These are phyloP conservation scores for Carcharodon carcharias DNA, from an alignment of 2,797 vertebrate species.

Conservation along the genomic window DNA sequence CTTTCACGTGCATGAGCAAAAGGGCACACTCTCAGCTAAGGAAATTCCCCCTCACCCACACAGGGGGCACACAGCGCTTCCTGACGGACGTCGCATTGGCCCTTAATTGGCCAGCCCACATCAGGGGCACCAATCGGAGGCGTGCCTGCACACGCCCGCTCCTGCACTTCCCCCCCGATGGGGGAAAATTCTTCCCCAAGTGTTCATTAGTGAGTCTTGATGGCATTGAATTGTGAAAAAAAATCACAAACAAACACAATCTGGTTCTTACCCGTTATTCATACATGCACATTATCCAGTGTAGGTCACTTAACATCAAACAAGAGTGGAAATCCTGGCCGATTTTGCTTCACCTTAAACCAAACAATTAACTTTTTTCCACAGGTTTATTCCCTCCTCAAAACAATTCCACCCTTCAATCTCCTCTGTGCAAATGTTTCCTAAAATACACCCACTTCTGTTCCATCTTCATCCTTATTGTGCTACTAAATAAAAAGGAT, in stretches of 20 bases:
- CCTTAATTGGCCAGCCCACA: too few species aligned
- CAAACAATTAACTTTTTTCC: not conserved
- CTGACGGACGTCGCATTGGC: too few species aligned
- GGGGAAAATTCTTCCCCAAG: not conserved
- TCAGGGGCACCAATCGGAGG: too few species aligned
- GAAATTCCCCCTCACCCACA: too few species aligned
- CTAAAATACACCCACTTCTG: not conserved
- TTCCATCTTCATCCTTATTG: not conserved
- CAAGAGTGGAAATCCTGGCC: not conserved
- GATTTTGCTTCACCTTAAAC: not conserved
- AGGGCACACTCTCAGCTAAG: too few species aligned
- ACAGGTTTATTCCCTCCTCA: not conserved
- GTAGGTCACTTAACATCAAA: not conserved
- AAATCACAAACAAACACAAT: not conserved
- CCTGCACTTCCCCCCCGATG: too few species aligned
- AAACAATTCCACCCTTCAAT: not conserved
- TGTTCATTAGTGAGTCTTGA: too few species aligned
- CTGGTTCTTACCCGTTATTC: not conserved
- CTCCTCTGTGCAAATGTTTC: not conserved
- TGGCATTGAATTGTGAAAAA: too few species aligned
- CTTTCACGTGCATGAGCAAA: too few species aligned
- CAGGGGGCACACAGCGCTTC: too few species aligned
- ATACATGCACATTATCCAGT: not conserved
- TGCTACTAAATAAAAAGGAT: not conserved
- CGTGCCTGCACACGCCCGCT: too few species aligned